phyloP scores from a whole-genome alignment of 2,888 invertebrate genomes.

The Pammene aurita region DNA sequence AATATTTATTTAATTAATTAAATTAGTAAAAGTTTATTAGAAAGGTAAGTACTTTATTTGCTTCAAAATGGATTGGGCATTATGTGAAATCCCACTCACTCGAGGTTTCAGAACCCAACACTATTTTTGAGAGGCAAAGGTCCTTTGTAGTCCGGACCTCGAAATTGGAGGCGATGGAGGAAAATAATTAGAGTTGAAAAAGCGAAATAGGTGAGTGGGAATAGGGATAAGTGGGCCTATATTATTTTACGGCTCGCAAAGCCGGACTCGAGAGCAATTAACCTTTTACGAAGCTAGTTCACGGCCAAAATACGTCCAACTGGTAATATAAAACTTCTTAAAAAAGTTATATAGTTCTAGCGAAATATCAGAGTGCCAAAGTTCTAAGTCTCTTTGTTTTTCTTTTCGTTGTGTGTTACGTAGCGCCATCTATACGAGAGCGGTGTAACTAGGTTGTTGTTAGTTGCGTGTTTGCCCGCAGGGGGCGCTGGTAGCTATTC shows the following conservation, averaged over 20 bases:
- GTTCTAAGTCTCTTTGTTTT: conserved; percentile 44
- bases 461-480: conserved; percentile 20
- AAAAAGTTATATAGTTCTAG: conserved; percentile 13
- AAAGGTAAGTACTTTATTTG: too few species aligned
- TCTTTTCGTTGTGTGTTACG: conserved; percentile 2
- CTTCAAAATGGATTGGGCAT: not conserved
- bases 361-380: conserved; percentile 43
- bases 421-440: conserved; percentile 29
- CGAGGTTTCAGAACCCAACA: conserved; percentile 19
- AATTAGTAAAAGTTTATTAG: too few species aligned
- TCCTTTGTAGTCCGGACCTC: conserved; percentile 19
- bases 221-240: conserved; percentile 37
- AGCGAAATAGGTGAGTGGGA: conserved; percentile 37
- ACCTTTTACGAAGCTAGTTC: conserved; percentile 19
- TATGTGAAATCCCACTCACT: conserved; percentile 1
- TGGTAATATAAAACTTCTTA: conserved; percentile 14
- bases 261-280: conserved; percentile 30
- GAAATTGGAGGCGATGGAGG: conserved; percentile 35
- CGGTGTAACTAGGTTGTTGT: conserved; percentile 15
- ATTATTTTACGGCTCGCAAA: conserved; percentile 36
- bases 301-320: conserved; percentile 10
- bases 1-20: too few species aligned
- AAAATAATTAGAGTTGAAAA: conserved; percentile 39
- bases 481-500: conserved; percentile 26
- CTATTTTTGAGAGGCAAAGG: conserved; percentile 17